Evolutionary conservation across 2,888 invertebrate genomes (phyloP).

Genomic region (Alviniconcha strummeri): DNA sequence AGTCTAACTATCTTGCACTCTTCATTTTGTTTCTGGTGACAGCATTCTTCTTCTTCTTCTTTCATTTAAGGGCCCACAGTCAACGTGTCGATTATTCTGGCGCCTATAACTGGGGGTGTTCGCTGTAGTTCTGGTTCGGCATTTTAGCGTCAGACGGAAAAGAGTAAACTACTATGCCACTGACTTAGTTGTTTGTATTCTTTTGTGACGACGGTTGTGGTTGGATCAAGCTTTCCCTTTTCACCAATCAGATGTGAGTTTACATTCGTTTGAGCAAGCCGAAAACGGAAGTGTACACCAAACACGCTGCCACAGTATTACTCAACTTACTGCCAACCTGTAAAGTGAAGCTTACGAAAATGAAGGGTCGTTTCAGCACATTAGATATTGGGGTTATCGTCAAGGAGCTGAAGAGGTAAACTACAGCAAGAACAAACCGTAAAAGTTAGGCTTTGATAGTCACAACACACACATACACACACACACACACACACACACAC

Average conservation of each 20-base stretch:
- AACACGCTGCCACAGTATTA: neutral
- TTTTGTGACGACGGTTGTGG: neutral
- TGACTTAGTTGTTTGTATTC: too few relatives aligned
- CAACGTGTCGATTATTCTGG: too few relatives aligned
- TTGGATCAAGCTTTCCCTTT: neutral
- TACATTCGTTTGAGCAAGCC: neutral
- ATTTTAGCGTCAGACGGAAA: too few relatives aligned
- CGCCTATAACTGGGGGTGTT: too few relatives aligned
- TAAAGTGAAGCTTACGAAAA: slow-evolving; percentile 69
- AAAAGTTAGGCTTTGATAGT: neutral
- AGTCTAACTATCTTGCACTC: too few relatives aligned
- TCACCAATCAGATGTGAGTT: neutral
- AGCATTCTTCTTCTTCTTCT: too few relatives aligned
- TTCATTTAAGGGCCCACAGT: too few relatives aligned
- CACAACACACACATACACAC: neutral
- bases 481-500: slow-evolving; percentile 11
- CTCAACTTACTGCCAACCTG: neutral
- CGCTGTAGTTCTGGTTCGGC: too few relatives aligned
- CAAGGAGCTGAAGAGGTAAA: slow-evolving; percentile 78
- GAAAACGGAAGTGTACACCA: neutral
- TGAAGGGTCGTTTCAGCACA: slow-evolving; percentile 96
- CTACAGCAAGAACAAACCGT: neutral
- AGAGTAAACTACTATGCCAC: too few relatives aligned
- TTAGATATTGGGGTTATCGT: slow-evolving; percentile 93
- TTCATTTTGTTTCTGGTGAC: too few relatives aligned